These are phyloP conservation scores for Heptranchias perlo DNA, from an alignment of 2,113 vertebrate genomes.

Conservation along the genomic window DNA sequence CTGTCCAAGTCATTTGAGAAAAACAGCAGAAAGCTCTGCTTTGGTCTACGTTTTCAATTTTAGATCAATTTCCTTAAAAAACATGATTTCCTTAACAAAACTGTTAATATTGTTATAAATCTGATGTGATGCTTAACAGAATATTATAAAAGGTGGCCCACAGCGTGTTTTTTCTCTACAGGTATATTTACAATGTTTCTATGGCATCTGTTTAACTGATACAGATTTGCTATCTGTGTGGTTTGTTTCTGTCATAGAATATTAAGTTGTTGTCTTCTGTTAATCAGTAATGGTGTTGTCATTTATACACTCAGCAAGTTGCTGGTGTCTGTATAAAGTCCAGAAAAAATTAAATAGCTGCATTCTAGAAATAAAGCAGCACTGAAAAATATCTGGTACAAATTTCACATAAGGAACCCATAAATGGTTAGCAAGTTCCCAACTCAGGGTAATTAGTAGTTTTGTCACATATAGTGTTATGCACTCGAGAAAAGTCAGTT, in stretches of 20 bases:
- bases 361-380: slow-evolving; percentile 61
- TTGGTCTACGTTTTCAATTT: not conserved
- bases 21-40: slow-evolving; percentile 5
- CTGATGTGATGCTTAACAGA: not conserved
- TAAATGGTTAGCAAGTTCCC: slow-evolving; percentile 47
- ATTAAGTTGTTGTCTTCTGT: slow-evolving; percentile 8
- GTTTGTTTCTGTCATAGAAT: slow-evolving; percentile 30
- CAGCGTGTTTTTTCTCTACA: not conserved
- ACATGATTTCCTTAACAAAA: not conserved
- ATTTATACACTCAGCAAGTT: slow-evolving; percentile 39
- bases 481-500: slow-evolving; percentile 48
- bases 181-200: not conserved
- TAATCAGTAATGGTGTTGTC: not conserved
- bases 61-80: not conserved
- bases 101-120: not conserved
- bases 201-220: not conserved
- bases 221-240: not conserved
- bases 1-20: slow-evolving; percentile 13
- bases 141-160: not conserved
- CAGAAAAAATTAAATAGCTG: slow-evolving; percentile 43
- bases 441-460: slow-evolving; percentile 57
- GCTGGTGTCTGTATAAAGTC: slow-evolving; percentile 43
- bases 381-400: slow-evolving; percentile 56
- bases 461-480: slow-evolving; percentile 55
- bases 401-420: slow-evolving; percentile 63